Base-by-base conservation (phyloP, 2,113 vertebrate species). In the Daphoenositta chrysoptera region DNA sequence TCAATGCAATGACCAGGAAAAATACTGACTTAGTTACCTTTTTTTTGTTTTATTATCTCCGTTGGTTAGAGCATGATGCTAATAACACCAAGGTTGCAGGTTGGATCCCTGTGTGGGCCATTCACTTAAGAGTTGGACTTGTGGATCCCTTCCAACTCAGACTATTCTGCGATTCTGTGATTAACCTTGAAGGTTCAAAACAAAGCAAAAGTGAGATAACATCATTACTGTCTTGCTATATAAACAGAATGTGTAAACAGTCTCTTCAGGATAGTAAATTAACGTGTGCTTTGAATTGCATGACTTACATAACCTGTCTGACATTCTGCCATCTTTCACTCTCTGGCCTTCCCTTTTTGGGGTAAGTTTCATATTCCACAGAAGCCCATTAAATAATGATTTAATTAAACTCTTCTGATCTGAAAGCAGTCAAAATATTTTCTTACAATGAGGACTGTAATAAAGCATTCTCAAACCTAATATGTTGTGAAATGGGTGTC, bases 151-250 rank as follows among this genome's bases (percentile, higher is more conserved):
- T 78, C 8, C 28, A 69, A 20, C 23, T 53, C 28, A n/a, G 33
- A 61, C 15, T 53, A 3, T 53, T 78, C 39, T 69, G 19, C 0
- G 0, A 53, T 61, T 87, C 77, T 53, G n/a, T 70, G 23, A 33
- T 95, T 94, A 95, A 96, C 85, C 85, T 94, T 93, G 85, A 51
- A 22, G 69, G 57, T 72, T 81, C 83, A 81, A 93, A 95, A 90
- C 51, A 92, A 93, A 93, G 24, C 42, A 63, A 60, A 95, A 81
- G 69, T 56, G 71, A 94, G 92, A 96, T 92, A 95, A 71, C 57
- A 94, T 94, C 78, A 87, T 87, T 83, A 66, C 40, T 91, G 69
- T 69, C 93, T 95, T 96, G 77, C 42, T 94, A 37, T 93, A 61
- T 92, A 95, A 94, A 94, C 58, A 95, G 94, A 96, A 93, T 71